Evolutionary conservation across 2,888 invertebrate genomes (phyloP), one percentile per base, ranked within the genome.

Genomic region (Philonicus albiceps): DNA sequence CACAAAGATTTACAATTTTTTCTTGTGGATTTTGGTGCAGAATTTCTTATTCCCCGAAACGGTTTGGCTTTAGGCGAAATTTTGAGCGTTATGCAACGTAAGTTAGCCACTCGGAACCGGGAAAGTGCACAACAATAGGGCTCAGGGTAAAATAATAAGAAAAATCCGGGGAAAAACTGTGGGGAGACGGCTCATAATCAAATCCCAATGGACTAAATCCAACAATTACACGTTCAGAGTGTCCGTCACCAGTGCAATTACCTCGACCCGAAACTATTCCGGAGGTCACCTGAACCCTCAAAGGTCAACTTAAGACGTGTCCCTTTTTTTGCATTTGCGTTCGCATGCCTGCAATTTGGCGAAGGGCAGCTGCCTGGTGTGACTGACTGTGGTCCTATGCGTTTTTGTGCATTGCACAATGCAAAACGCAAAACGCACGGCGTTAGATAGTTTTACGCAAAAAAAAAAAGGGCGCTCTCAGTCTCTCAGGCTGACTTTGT

Each of bases 241-340:
- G 84, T 84, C 84, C 73, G 73, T 84, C 84, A 84, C n/a, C 27
- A 30, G 27, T 43, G 34, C 84, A 84, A 84, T 84, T 84, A 84
- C 84, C 72, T 84, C 84, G 40, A 73, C 73, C 19, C 72, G 43
- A 55, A 31, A 86, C 75, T 64, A 76, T 76, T 43, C 43, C 30
- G 40, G 37, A 86, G 86, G 86, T 86, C 86, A 86, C 86, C 53
- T 76, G 86, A 86, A 86, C 86, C 86, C 86, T 86, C 76, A 86
- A 27, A 86, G 86, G 86, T 86, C 86, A 86, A 85, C 37, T 86
- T 11, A 76, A 55, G 86, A 86, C 86, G 64, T 75, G 74, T 85
- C 85, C 85, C 85, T 85, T 85, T n/a, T n/a, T 75, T 43, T 86
- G 27, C 27, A 40, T 75, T 75, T 34, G 19, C 53, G 49, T 31